A percentile compares a stretch with the other conserved stretches of the same genome.
phyloP scores from a whole-genome alignment of 2,797 vertebrate species.

The Triplophysa bombifrons region DNA sequence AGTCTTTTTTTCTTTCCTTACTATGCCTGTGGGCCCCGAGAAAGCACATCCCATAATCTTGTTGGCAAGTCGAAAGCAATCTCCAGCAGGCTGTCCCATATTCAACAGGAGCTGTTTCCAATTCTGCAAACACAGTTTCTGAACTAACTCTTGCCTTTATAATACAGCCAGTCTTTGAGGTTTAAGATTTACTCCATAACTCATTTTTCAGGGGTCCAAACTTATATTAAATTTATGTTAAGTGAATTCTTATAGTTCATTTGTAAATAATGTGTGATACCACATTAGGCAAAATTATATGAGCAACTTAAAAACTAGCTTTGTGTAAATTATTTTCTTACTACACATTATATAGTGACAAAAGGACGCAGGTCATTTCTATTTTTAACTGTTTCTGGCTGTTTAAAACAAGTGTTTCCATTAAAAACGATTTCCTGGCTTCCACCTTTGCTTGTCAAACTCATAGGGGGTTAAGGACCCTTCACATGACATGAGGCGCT shows the following conservation, averaged over 20 bases:
- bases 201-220: not conserved
- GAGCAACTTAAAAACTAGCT: too few relatives aligned
- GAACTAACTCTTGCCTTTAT: constrained; percentile 26
- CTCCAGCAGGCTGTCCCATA: constrained; percentile 46
- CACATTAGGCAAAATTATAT: too few relatives aligned
- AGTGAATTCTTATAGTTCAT: not conserved
- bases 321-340: not conserved
- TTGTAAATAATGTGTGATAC: not conserved
- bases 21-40: constrained; percentile 49
- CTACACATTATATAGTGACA: not conserved
- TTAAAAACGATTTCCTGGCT: constrained; percentile 31
- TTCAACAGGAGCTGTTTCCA: constrained; percentile 46
- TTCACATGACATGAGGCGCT: not conserved
- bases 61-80: constrained; percentile 49
- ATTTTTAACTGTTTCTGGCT: not conserved
- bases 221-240: too few relatives aligned
- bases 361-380: not conserved
- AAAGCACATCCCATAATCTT: constrained; percentile 55
- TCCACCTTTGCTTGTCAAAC: constrained; percentile 16
- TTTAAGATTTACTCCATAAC: not conserved
- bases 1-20: constrained; percentile 25
- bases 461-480: constrained; percentile 3
- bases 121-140: constrained; percentile 44
- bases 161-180: constrained; percentile 20
- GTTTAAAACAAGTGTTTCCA: constrained; percentile 20